Conservation (phyloP, 2,113 vertebrate species). For the Phasianus colchicus region DNA sequence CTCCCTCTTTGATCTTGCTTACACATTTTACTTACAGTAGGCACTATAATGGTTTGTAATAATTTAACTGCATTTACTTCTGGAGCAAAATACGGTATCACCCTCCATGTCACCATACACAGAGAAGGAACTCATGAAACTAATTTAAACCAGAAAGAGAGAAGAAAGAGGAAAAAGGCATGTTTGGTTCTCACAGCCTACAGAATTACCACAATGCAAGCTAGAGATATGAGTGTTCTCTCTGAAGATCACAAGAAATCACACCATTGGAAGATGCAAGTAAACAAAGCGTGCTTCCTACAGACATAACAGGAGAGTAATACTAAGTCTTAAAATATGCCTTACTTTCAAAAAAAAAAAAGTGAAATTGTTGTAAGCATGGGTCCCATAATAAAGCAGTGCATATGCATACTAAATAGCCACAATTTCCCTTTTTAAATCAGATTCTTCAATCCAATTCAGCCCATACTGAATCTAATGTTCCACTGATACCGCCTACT, state of each 20-base stretch:
- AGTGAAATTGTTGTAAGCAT: constrained; percentile 11
- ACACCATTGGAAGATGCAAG: not conserved
- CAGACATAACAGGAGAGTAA: not conserved
- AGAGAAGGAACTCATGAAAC: not conserved
- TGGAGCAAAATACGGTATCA: not conserved
- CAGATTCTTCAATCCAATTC: constrained; percentile 1
- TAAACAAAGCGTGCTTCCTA: not conserved
- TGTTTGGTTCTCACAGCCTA: not conserved
- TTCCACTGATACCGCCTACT: not conserved
- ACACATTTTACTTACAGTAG: not conserved
- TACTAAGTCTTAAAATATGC: not conserved
- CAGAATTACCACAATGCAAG: not conserved
- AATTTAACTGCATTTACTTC: not conserved
- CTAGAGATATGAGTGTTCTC: not conserved
- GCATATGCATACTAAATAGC: not conserved
- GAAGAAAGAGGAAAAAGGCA: not conserved
- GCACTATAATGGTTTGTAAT: not conserved
- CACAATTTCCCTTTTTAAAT: constrained; percentile 38
- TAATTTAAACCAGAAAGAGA: not conserved
- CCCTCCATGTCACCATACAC: not conserved
- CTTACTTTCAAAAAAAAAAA: not conserved
- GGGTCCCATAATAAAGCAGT: constrained; percentile 2
- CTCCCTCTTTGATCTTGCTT: not conserved
- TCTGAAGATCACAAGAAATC: constrained; percentile 42
- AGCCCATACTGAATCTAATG: not conserved